phyloP scores from a whole-genome alignment of 2,113 vertebrate species.

The Amphiprion percula region DNA sequence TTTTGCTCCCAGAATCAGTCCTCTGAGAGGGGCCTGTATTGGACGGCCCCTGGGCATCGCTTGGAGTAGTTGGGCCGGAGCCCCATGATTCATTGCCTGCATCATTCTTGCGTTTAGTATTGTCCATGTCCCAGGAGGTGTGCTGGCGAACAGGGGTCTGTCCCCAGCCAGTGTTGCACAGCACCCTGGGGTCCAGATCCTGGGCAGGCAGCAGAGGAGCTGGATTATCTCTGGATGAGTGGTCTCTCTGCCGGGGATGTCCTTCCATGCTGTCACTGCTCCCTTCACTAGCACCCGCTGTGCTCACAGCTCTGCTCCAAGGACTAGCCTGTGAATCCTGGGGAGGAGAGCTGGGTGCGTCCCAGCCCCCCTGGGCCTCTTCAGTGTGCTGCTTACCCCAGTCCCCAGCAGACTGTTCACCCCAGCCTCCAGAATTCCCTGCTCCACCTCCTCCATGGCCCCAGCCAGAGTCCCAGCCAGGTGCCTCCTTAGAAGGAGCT shows the following conservation, averaged over 20 bases:
- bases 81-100: slow-evolving; percentile 93
- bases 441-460: slow-evolving; percentile 84
- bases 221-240: slow-evolving; percentile 80
- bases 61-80: slow-evolving; percentile 80
- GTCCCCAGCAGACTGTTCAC: slow-evolving; percentile 79
- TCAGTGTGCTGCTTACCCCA: slow-evolving; percentile 87
- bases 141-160: slow-evolving; percentile 98
- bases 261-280: slow-evolving; percentile 91
- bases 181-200: slow-evolving; percentile 95
- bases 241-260: slow-evolving; percentile 78
- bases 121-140: slow-evolving; percentile 95
- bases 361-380: slow-evolving; percentile 89
- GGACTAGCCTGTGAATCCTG: slow-evolving; percentile 84
- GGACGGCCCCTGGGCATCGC: slow-evolving; percentile 66
- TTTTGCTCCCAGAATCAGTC: slow-evolving; percentile 91
- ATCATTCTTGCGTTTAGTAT: slow-evolving; percentile 91
- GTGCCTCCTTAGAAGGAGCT: slow-evolving; percentile 75
- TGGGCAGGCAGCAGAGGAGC: slow-evolving; percentile 89
- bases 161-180: slow-evolving; percentile 98
- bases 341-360: slow-evolving; percentile 79
- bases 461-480: slow-evolving; percentile 91
- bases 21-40: slow-evolving; percentile 84
- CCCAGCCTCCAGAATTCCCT: slow-evolving; percentile 87
- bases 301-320: slow-evolving; percentile 89
- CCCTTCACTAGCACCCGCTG: slow-evolving; percentile 90